Conservation (phyloP, 2,888 invertebrate genomes). For the Acanthosepion lycidas region DNA sequence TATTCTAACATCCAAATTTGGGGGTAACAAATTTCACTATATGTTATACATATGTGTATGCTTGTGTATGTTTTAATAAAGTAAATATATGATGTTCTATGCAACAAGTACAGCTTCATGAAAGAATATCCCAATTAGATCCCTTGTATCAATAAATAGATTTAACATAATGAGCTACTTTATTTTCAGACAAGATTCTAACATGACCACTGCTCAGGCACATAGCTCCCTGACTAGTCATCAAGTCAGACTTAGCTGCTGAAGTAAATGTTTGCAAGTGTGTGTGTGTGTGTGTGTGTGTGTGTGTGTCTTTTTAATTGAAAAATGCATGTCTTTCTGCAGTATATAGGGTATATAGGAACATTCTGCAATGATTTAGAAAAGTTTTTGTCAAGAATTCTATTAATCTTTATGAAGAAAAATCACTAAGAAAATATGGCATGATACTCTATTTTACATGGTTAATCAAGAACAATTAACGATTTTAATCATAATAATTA, state of each 20-base stretch:
- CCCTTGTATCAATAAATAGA: not conserved
- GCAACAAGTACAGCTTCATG: not conserved
- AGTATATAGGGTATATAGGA: not conserved
- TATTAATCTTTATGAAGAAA: not conserved
- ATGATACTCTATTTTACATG: not conserved
- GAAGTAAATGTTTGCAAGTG: not conserved
- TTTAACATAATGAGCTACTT: not conserved
- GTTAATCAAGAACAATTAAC: not conserved
- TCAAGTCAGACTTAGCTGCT: not conserved
- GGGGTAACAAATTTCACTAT: not conserved
- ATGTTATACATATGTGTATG: not conserved
- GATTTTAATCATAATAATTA: not conserved
- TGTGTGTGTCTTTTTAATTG: no score
- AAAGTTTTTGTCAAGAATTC: not conserved
- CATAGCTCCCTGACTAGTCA: not conserved
- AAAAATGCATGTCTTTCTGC: not conserved
- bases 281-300: no score
- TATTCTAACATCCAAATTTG: not conserved
- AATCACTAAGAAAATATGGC: not conserved
- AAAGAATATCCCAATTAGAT: not conserved
- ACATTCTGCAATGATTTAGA: not conserved
- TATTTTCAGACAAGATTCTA: not conserved
- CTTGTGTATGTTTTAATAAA: not conserved
- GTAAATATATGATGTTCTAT: not conserved
- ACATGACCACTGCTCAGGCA: not conserved